Percentiles rank a stretch among this genome's conserved stretches.
Evolutionary conservation across 1,140 invertebrate species (phyloP).

Genomic region (Coelopa frigida): DNA sequence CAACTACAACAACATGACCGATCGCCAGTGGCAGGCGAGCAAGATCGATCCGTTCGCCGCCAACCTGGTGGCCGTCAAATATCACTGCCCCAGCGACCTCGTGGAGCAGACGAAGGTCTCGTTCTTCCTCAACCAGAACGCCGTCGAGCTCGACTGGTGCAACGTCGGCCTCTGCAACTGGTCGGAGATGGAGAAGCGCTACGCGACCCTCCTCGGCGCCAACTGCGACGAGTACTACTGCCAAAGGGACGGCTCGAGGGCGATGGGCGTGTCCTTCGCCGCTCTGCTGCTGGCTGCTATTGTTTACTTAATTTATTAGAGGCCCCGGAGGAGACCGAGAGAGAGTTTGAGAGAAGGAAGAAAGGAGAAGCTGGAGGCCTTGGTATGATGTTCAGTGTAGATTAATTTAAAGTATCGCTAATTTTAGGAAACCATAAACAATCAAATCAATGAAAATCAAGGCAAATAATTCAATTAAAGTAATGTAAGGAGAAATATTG

Average conservation of each 20-base stretch:
- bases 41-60: slow-evolving; percentile 65
- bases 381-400: too few species aligned
- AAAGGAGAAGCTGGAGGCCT: too few species aligned
- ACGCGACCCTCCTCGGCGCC: slow-evolving; percentile 24
- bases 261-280: slow-evolving; percentile 13
- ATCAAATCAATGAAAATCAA: too few species aligned
- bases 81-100: slow-evolving; percentile 45
- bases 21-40: slow-evolving; percentile 65
- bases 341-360: too few species aligned
- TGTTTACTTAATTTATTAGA: slow-evolving; percentile 37
- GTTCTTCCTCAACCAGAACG: slow-evolving; percentile 56
- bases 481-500: too few species aligned
- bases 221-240: slow-evolving; percentile 35
- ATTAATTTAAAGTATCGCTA: too few species aligned
- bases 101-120: slow-evolving; percentile 52
- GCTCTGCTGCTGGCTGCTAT: slow-evolving; percentile 20
- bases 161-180: slow-evolving; percentile 57
- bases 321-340: too few species aligned
- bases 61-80: slow-evolving; percentile 65
- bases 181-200: slow-evolving; percentile 32
- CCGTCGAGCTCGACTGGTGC: slow-evolving; percentile 53
- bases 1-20: slow-evolving; percentile 54
- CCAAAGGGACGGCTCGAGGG: slow-evolving; percentile 17
- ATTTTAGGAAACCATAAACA: too few species aligned
- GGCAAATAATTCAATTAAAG: too few species aligned